Evolutionary conservation across 2,113 vertebrate genomes (phyloP), one percentile per base, ranked within the genome.

Genomic region (Eonycteris spelaea): DNA sequence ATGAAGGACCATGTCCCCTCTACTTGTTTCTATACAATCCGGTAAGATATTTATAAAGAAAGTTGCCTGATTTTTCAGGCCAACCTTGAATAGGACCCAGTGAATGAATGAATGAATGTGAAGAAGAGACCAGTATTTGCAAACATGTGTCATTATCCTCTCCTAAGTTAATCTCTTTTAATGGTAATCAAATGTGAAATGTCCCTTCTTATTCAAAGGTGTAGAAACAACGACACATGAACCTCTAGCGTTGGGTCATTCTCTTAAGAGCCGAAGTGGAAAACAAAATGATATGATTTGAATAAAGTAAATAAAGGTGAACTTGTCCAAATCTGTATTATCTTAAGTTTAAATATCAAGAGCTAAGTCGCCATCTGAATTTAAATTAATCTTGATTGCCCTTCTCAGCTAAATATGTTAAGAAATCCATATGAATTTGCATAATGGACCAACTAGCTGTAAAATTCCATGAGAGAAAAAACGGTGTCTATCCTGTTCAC

Each of bases 371-470:
- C 74, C 55, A 75, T 75, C 90, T 90, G 70, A 43, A 92, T 71
- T 53, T 95, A 79, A 92, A 92, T 86, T 84, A 90, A 65, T n/a
- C 84, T 89, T 53, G 9, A 67, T 84, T 93, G 70, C 24, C 51
- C 51, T 90, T 80, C 68, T 93, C 38, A 74, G 67, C 55, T 94
- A 86, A 97, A 78, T n/a, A 75, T 61, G 57, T n/a, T 96, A 93
- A 91, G 74, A 95, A 95, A 90, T 86, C 57, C 38, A 80, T 21
- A 30, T 51, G 70, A 94, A 89, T 90, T 86, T 91, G 30, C 82
- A 43, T 48, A 95, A 93, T 40, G 33, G 38, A 53, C 70, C 74
- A 67, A 84, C 21, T 7, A 51, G 26, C n/a, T 67, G 6, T 75
- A 80, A 95, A 55, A 77, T 43, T 97, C 82, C 24, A 65, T 21